Base-by-base conservation (phyloP, 2,888 invertebrate species). In the Carpatolechia fugitivella region DNA sequence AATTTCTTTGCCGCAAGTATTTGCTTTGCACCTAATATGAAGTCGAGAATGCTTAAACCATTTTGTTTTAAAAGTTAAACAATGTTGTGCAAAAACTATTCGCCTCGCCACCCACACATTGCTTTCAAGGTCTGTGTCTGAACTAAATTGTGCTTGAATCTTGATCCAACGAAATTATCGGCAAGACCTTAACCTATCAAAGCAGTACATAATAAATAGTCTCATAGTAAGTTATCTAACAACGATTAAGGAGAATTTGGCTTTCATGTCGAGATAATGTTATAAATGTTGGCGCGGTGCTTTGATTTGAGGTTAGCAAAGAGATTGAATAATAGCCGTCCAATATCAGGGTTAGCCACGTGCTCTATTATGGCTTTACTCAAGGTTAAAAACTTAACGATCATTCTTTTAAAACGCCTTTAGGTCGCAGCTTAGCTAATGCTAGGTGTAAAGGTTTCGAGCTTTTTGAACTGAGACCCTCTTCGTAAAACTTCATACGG, bases 81-180 rank as follows among this genome's bases (percentile, higher is more conserved):
- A 33, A 40, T 30, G 16, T 41, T 52, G 52, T 41, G 52, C 41
- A 55, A 49, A 56, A 58, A 58, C 44, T 35, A 48, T 40, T 38
- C 47, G 56, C 51, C 52, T 54, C 54, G 48, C 52, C 63, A 11
- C 63, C 61, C 58, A 63, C 63, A 52, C 58, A 56, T 50, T 13
- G 31, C 11, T 36, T 56, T 59, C 61, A 63, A 60, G 63, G 61
- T 52, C 60, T 46, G 24, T 24, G 24, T 24, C 20, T 16, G 35
- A 24, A 41, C 48, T 35, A 52, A 54, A 49, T 56, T 51, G 50
- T 52, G 51, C 47, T 52, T 20, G 40, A 18, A 18, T 41, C 40
- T 41, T 48, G 41, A 54, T 54, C 46, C 47, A 47, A 47, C 56
- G 29, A 54, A 57, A 48, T 52, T 54, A 57, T 55, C 54, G 47